Conservation (phyloP, 2,797 vertebrate genomes). For the Acipenser ruthenus region DNA sequence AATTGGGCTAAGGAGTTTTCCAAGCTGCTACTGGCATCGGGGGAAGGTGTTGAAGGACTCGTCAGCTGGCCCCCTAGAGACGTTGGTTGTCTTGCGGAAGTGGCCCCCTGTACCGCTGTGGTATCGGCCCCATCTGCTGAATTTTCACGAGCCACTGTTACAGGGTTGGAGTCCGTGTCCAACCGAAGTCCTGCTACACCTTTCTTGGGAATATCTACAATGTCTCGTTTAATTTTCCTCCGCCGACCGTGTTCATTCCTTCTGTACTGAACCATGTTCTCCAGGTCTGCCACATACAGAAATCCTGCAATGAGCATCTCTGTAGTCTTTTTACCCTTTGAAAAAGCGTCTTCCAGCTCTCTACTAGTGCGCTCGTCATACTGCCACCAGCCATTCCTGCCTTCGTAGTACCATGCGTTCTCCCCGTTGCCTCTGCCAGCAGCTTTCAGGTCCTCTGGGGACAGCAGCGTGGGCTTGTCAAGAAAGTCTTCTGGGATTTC, state of each 20-base stretch:
- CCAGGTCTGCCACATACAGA: constrained; percentile 89
- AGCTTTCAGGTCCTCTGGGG: constrained; percentile 84
- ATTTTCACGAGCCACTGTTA: constrained; percentile 61
- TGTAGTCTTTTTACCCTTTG: constrained; percentile 84
- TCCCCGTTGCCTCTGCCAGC: constrained; percentile 75
- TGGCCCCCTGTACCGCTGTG: constrained; percentile 48
- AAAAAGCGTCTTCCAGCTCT: constrained; percentile 88
- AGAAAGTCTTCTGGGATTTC: constrained; percentile 95
- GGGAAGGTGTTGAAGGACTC: constrained; percentile 55
- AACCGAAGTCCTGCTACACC: constrained; percentile 79
- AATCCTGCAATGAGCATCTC: constrained; percentile 96
- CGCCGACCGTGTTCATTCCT: constrained; percentile 88
- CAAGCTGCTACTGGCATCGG: constrained; percentile 56
- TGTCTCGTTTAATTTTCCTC: constrained; percentile 89
- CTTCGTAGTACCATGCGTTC: constrained; percentile 93
- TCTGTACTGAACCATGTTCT: constrained; percentile 95
- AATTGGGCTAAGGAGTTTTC: constrained; percentile 82
- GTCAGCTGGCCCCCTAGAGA: constrained; percentile 60
- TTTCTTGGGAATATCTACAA: constrained; percentile 75
- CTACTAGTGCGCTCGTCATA: constrained; percentile 90
- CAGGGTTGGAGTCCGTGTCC: constrained; percentile 55
- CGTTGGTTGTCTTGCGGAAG: constrained; percentile 51
- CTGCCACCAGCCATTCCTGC: constrained; percentile 98
- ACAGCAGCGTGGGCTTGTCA: constrained; percentile 83
- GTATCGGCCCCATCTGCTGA: constrained; percentile 75